Percentiles rank a stretch among this genome's conserved stretches.
These are phyloP conservation scores for Ladona fulva DNA, from an alignment of 1,140 invertebrate genomes.

Conservation along the genomic window DNA sequence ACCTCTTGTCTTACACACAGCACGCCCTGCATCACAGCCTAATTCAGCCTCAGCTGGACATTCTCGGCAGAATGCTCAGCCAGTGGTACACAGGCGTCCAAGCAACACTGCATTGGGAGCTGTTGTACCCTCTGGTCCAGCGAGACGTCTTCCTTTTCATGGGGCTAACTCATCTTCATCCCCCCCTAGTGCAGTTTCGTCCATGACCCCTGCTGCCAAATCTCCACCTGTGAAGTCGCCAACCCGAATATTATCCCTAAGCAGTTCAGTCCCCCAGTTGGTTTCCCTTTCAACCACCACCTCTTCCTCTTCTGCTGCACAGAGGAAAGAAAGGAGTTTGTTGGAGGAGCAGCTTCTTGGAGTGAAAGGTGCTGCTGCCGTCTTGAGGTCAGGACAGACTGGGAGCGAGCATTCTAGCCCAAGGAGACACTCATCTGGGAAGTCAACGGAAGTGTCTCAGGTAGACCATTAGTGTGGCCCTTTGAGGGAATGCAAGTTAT, in stretches of 20 bases:
- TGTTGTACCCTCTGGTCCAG: neutral
- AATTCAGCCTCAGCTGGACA: neutral
- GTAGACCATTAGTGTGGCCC: too few relatives aligned
- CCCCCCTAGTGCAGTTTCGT: neutral
- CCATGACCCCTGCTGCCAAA: neutral
- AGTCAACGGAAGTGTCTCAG: neutral
- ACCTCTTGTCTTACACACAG: neutral
- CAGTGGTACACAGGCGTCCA: neutral
- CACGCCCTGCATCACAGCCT: neutral
- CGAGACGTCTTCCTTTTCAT: neutral
- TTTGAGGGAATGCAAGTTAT: too few relatives aligned
- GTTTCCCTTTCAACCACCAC: neutral
- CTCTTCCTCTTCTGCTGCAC: neutral
- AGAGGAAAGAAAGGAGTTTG: constrained; percentile 12
- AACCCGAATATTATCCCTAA: neutral
- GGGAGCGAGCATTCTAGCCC: neutral
- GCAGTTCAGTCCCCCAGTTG: neutral
- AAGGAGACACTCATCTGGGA: neutral
- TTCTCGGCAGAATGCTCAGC: neutral
- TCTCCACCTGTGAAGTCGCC: neutral
- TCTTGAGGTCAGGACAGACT: neutral
- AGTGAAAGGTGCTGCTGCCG: neutral
- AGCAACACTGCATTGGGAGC: neutral
- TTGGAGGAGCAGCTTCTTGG: constrained; percentile 15
- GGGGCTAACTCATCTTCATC: neutral